Evolutionary conservation across 2,113 vertebrate species (phyloP), one percentile per base, ranked within the genome.

Genomic region (Sinocyclocheilus anshuiensis): DNA sequence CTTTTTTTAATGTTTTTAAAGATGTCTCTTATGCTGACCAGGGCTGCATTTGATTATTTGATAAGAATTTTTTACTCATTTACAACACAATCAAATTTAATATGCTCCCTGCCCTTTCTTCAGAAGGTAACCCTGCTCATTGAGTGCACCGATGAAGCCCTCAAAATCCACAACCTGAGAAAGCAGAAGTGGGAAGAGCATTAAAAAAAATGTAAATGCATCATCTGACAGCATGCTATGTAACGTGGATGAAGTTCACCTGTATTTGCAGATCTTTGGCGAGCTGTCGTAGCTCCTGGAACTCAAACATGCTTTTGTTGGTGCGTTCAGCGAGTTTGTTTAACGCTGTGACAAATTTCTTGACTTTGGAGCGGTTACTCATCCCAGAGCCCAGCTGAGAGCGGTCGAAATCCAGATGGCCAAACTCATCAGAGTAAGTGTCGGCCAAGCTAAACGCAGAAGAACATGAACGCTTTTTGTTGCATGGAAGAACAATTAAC

Each of bases 371-470:
- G 22, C 97, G 95, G 78, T 99, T 97, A 93, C 98, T 99, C 97
- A 99, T 99, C 77, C 98, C 98, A 15, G 97, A 96, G 0, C 98
- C 98, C 0, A 97, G 96, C 92, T 98, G 97, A n/a, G 98, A 98
- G 42, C 98, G 96, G 65, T 98, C 95, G 26, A 99, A 99, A 92
- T 99, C 97, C 93, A 99, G 93, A 53, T 96, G 96, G 4, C 98
- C 98, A 91, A 99, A 95, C 82, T 98, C 98, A 88, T 99, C 97
- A 0, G 97, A 97, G 78, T 97, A 99, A 8, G 97, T 99, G 89
- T 98, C 97, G 82, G 96, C 93, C 91, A 99, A 95, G 90, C 98
- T 99, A 87, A 71, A 83, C 42, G 2, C 0, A 76, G 16, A 53
- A n/a, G 16, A 69, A 26, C 39, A 42, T 18, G 15, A 77, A 20